A percentile compares a stretch with the other conserved stretches of the same genome.
Evolutionary conservation across 1,140 invertebrate species (phyloP).

Genomic region (Drosophila guanche): DNA sequence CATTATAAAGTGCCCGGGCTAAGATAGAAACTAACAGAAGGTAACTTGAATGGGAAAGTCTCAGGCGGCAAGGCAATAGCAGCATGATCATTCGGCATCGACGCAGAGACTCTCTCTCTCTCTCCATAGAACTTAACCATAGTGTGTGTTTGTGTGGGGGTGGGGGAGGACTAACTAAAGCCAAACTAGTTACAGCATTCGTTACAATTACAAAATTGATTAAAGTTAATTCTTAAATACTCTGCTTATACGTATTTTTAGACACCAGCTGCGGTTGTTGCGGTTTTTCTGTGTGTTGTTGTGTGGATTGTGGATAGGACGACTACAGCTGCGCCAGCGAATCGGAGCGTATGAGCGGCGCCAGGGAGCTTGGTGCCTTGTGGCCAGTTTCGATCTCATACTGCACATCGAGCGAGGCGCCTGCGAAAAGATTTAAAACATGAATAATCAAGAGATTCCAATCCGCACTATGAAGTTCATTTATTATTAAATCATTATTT

Average conservation of each 20-base stretch:
- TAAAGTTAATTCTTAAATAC: constrained; percentile 43
- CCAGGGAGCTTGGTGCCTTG: constrained; percentile 90
- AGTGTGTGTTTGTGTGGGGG: background rate
- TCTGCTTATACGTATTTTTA: constrained; percentile 57
- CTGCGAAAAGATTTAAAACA: constrained; percentile 76
- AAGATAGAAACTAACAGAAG: background rate
- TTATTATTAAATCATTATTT: constrained; percentile 3
- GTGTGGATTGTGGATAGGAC: constrained; percentile 14
- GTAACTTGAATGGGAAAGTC: background rate
- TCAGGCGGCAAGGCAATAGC: too few relatives aligned
- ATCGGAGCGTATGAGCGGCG: constrained; percentile 91
- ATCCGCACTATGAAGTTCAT: constrained; percentile 1
- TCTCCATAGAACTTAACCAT: too few relatives aligned
- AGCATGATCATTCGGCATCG: too few relatives aligned
- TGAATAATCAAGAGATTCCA: background rate
- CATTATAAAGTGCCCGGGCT: too few relatives aligned
- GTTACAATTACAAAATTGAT: constrained; percentile 55
- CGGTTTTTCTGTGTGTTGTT: constrained; percentile 26
- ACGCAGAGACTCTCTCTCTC: background rate
- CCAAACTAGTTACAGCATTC: constrained; percentile 76
- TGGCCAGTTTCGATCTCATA: constrained; percentile 90
- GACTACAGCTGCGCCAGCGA: constrained; percentile 88
- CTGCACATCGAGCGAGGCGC: constrained; percentile 89
- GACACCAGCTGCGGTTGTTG: constrained; percentile 44
- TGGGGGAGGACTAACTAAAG: constrained; percentile 51